Evolutionary conservation across 1,140 invertebrate genomes (phyloP), one percentile per base, ranked within the genome.

Genomic region (Aphaenogaster ashmeadi): DNA sequence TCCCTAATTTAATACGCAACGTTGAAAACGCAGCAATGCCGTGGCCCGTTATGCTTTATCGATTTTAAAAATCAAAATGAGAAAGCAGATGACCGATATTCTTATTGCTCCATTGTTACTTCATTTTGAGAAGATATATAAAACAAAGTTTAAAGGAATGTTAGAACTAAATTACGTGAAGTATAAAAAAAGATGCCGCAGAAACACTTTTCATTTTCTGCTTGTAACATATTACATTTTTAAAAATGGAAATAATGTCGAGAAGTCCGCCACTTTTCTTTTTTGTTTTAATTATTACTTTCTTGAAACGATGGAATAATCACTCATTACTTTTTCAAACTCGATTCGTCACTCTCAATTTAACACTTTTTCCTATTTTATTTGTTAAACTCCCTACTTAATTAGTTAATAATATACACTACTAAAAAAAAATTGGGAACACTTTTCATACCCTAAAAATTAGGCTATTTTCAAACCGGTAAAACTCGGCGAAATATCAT

Each of bases 381-480:
- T 78, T 64, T 13, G 1, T 78, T 62, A 8, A 50, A 36, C 15
- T 27, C 5, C 21, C 2, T 79, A 66, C 52, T 81, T 56, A 66
- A 54, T 69, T 27, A 60, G 5, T 66, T 9, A 44, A 54, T 80
- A 38, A 79, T 79, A 79, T 64, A 50, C 11, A 27, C 27, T 27
- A 27, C 27, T 27, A 27, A 27, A 27, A 27, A 27, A 27, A 27
- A 27, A 27, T 27, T 27, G 27, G 27, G 27, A 27, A 27, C 27
- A 27, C 27, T 27, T 27, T 27, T 27, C 27, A 27, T 27, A 27
- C 27, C 0, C 27, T 27, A 27, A 27, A 27, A 27, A 27, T 27
- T 27, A 27, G 27, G 27, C 27, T 27, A 27, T 27, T 27, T 27
- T 27, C 27, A 27, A 27, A 27, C 27, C 27, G 27, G 27, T 27